Evolutionary conservation across 2,888 invertebrate species (phyloP).

Genomic region (Eilema sororculum): DNA sequence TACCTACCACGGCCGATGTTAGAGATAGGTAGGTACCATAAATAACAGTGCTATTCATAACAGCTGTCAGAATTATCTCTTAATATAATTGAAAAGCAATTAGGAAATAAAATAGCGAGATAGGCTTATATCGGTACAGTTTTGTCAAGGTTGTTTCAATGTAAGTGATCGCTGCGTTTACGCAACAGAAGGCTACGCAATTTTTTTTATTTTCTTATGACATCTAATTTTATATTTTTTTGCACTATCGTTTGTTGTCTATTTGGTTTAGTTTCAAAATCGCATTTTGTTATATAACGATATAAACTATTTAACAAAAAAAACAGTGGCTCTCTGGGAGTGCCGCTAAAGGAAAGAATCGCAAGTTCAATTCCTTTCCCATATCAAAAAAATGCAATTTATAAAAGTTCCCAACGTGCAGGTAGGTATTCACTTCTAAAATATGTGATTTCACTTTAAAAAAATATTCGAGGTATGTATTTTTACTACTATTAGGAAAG

Average conservation of each 20-base stretch:
- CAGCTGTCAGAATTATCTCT: constrained; percentile 44
- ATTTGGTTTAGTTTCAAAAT: neutral
- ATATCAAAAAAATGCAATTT: too few relatives aligned
- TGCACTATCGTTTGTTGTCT: neutral
- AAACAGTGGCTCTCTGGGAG: too few relatives aligned
- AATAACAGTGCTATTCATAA: constrained; percentile 41
- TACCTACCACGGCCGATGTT: neutral
- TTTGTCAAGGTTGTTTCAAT: constrained; percentile 20
- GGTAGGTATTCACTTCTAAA: too few relatives aligned
- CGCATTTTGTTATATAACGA: too few relatives aligned
- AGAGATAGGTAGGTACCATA: neutral
- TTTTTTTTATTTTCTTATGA: constrained; percentile 7
- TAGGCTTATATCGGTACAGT: constrained; percentile 33
- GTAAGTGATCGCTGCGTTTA: constrained; percentile 2
- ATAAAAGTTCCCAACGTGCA: too few relatives aligned
- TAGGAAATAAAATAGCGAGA: constrained; percentile 37
- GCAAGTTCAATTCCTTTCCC: too few relatives aligned
- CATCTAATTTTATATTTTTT: constrained; percentile 12
- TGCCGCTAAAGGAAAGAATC: too few relatives aligned
- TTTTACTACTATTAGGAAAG: too few relatives aligned
- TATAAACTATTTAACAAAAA: too few relatives aligned
- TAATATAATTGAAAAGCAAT: constrained; percentile 40
- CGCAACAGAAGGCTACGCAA: constrained; percentile 8
- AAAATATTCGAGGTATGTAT: too few relatives aligned
- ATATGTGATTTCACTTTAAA: too few relatives aligned